A percentile compares a stretch with the other conserved stretches of the same genome.
Evolutionary conservation across 2,113 vertebrate genomes (phyloP).

Genomic region (Pteropus alecto): DNA sequence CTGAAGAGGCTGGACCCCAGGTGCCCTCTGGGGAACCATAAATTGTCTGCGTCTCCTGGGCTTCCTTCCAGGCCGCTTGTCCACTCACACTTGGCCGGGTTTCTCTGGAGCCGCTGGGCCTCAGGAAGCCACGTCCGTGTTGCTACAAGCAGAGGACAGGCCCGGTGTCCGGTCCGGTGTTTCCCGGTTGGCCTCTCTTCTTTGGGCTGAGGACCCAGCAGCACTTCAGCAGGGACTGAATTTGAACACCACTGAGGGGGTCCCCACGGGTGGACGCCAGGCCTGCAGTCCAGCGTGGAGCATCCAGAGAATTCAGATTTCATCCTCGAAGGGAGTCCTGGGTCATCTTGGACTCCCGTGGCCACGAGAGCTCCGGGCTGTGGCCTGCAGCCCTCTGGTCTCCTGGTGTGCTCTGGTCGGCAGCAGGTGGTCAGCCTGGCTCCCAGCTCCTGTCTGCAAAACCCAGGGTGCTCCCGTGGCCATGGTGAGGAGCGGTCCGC

Average conservation of each 20-base stretch:
- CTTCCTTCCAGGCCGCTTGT: not conserved
- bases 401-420: not conserved
- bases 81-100: not conserved
- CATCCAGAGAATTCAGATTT: not conserved
- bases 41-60: not conserved
- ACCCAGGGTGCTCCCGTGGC: accelerated
- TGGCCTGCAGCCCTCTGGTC: not conserved
- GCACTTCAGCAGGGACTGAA: not conserved
- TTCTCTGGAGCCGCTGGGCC: not conserved
- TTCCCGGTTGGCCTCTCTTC: not conserved
- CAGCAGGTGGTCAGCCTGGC: not conserved
- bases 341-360: not conserved
- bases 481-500: accelerated
- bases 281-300: not conserved
- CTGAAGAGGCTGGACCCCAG: not conserved
- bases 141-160: not conserved
- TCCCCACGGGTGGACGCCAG: not conserved
- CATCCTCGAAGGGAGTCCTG: not conserved
- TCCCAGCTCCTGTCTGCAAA: not conserved
- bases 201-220: not conserved
- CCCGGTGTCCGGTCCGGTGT: accelerated
- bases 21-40: not conserved
- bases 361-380: not conserved
- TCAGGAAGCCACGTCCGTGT: accelerated
- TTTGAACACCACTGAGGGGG: accelerated